A percentile compares a stretch with the other conserved stretches of the same genome.
Evolutionary conservation across 1,140 invertebrate species (phyloP).

Genomic region (Lycorma delicatula): DNA sequence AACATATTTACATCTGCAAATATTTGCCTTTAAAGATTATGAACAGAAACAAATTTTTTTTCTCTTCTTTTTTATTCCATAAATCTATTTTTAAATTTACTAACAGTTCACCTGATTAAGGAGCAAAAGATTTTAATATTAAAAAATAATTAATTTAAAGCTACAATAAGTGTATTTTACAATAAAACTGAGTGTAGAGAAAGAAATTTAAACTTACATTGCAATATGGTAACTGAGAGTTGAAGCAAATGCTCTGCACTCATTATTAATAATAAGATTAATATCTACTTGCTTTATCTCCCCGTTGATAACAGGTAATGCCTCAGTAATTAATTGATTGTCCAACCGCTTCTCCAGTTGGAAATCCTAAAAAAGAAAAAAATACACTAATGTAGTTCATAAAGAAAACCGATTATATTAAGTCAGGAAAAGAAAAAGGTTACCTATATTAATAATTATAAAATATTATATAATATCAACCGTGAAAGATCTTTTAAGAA

Average conservation of each 20-base stretch:
- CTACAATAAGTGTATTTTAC: neutral
- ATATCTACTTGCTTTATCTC: conserved; percentile 56
- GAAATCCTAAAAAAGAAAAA: conserved; percentile 62
- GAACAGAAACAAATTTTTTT: too few relatives aligned
- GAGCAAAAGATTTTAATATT: conserved; percentile 4
- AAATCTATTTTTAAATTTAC: too few relatives aligned
- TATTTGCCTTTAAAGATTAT: too few relatives aligned
- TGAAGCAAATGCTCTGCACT: conserved; percentile 84
- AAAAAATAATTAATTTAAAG: neutral
- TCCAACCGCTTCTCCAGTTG: conserved; percentile 83
- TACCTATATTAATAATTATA: too few relatives aligned
- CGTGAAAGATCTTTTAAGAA: too few relatives aligned
- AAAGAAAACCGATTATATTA: too few relatives aligned
- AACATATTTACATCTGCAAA: too few relatives aligned
- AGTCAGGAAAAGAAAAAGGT: too few relatives aligned
- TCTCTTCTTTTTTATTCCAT: too few relatives aligned
- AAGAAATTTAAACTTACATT: conserved; percentile 50
- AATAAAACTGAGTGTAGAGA: conserved; percentile 10
- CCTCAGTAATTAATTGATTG: conserved; percentile 70
- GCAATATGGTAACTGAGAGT: conserved; percentile 93
- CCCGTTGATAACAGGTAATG: conserved; percentile 66
- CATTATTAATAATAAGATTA: conserved; percentile 79
- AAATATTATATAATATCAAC: too few relatives aligned
- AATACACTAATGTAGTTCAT: too few relatives aligned
- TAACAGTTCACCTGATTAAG: too few relatives aligned